Conservation (phyloP, 2,888 invertebrate genomes). For the Linnaemya tessellans region DNA sequence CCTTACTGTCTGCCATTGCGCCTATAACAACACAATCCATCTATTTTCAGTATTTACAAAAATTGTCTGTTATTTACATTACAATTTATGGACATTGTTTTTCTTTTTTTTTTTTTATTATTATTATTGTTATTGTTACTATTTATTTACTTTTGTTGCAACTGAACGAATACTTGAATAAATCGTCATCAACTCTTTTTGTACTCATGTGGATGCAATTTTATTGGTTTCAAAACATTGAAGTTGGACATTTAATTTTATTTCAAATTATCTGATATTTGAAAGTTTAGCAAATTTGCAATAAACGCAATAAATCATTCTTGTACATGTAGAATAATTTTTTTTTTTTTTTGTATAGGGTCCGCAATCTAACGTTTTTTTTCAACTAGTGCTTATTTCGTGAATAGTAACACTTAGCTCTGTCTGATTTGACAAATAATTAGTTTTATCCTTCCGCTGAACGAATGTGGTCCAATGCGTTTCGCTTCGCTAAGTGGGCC, state of each 20-base stretch:
- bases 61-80: neutral
- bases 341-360: no score
- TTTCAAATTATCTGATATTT: conserved; percentile 33
- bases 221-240: conserved; percentile 40
- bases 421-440: no score
- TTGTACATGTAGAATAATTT: neutral
- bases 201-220: conserved; percentile 17
- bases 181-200: conserved; percentile 7
- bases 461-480: no score
- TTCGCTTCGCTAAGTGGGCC: no score
- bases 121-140: neutral
- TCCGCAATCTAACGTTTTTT: no score
- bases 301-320: neutral
- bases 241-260: conserved; percentile 32
- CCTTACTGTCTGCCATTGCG: neutral
- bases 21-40: neutral
- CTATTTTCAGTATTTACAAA: neutral
- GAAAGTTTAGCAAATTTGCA: conserved; percentile 17
- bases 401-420: no score
- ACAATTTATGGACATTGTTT: neutral
- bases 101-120: neutral
- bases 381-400: no score
- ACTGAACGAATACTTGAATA: neutral
- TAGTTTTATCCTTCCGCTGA: no score
- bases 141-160: neutral